Base-by-base conservation (phyloP, 2,797 vertebrate species). In the Chelon auratus region DNA sequence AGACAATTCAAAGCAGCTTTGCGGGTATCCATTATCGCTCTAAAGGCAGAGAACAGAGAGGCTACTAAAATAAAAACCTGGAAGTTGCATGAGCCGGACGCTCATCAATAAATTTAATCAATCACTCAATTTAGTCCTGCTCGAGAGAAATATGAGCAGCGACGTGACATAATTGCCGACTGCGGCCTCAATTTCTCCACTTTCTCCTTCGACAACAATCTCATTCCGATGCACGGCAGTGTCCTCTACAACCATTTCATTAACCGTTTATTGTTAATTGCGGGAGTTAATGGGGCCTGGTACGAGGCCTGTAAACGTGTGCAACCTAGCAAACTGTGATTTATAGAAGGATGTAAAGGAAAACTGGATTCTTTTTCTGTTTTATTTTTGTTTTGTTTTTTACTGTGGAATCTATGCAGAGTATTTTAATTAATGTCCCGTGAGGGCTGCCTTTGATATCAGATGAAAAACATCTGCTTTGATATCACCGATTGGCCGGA, bases 181-280 rank as follows among this genome's bases (percentile, higher is more conserved):
- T 5, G 4, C 14, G 7, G 42, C 4, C 40, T 15, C 14, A 17
- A 43, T 17, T 43, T 43, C 53, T 42, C 30, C 3, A 33, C 47
- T 67, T 72, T 53, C 63, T 62, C 61, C 55, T 63, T 76, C 59
- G 51, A 66, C 72, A 80, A 80, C 54, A 45, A 51, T 42, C 61
- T 62, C 26, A 78, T 89, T 90, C 55, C 68, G 33, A 81, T 85
- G 80, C 80, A 74, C 0, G 43, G 37, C 54, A 51, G 42, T 2
- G 13, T 39, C 72, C 61, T 20, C 67, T 33, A 20, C 10, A 36
- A 45, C 30, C 17, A 63, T 75, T 82, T 85, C 64, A 81, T 80
- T 83, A 66, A 77, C 37, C 72, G 78, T 74, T 85, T 79, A 78
- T 71, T 62, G 63, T 69, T 83, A 87, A 89, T 82, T 84, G 83